These are phyloP conservation scores for Megatriorchis doriae DNA, from an alignment of 2,113 vertebrate species.

Conservation along the genomic window DNA sequence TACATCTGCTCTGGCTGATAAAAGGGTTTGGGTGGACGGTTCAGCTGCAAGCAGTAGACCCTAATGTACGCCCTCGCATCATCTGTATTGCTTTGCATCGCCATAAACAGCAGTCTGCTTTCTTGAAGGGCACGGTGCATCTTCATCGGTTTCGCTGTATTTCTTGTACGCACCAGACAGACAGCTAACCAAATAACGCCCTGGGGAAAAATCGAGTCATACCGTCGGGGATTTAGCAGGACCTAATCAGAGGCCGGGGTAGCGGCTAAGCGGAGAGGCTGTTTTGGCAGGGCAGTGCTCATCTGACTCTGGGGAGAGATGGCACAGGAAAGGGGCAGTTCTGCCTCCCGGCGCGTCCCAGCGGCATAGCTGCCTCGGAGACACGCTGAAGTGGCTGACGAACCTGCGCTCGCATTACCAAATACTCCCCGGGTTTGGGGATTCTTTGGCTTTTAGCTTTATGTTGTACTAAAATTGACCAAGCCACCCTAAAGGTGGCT, in stretches of 20 bases:
- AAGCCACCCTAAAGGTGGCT: not conserved
- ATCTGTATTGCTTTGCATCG: not conserved
- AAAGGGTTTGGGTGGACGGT: not conserved
- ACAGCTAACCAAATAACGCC: not conserved
- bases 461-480: not conserved
- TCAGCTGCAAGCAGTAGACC: not conserved
- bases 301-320: not conserved
- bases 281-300: not conserved
- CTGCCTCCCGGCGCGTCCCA: not conserved
- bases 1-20: not conserved
- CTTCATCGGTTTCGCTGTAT: not conserved
- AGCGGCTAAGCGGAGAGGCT: not conserved
- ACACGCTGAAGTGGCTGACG: not conserved
- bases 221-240: not conserved
- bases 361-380: not conserved
- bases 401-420: not conserved
- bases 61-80: accelerated
- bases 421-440: not conserved
- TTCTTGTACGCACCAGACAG: not conserved
- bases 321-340: not conserved
- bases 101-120: not conserved
- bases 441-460: not conserved
- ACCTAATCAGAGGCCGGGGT: not conserved
- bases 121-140: not conserved
- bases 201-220: not conserved